Base-by-base conservation (phyloP, 2,888 invertebrate species). In the Chalcosyrphus nemorum region DNA sequence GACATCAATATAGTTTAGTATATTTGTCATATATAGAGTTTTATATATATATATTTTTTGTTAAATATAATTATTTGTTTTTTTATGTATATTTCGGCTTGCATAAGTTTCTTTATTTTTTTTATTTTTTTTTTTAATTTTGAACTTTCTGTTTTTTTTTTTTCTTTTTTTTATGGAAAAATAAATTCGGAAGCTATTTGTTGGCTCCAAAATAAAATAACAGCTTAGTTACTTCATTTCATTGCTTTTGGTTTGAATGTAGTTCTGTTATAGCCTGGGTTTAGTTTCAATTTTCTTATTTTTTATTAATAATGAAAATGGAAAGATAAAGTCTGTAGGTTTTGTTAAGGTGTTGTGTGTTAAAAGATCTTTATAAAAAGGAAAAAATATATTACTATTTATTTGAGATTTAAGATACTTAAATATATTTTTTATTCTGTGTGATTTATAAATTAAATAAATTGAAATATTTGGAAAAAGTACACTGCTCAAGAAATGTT, bases 41-140 rank as follows among this genome's bases (percentile, higher is more conserved):
- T 21, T 75, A 78, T 72, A 4, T 56, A n/a, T 77, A 76, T 41
- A 70, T 78, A 66, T 65, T 86, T 89, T 81, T 86, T 86, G 63
- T 86, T 87, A 86, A 87, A 87, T 81, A 86, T 85, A 86, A 70
- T 41, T 76, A 57, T 41, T 13, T 76, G 29, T 19, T 50, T 66
- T 38, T 61, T 9, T 32, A 9, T 52, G 5, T 13, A n/a, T 13
- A 21, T 32, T 56, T 52, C 27, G 54, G 54, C 61, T 56, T 63
- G 76, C 57, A 65, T 57, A 65, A 13, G 21, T 61, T 77, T 54
- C n/a, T n/a, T 19, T 35, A 47, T 71, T 19, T 21, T 24, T 11
- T 66, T 57, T 19, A 11, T 32, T 54, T 13, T 70, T 54, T 41
- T 6, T 47, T 65, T 75, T 19, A 32, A 11, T 54, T 81, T 76